Conservation (phyloP, 2,113 vertebrate genomes). For the Onychostoma macrolepis region DNA sequence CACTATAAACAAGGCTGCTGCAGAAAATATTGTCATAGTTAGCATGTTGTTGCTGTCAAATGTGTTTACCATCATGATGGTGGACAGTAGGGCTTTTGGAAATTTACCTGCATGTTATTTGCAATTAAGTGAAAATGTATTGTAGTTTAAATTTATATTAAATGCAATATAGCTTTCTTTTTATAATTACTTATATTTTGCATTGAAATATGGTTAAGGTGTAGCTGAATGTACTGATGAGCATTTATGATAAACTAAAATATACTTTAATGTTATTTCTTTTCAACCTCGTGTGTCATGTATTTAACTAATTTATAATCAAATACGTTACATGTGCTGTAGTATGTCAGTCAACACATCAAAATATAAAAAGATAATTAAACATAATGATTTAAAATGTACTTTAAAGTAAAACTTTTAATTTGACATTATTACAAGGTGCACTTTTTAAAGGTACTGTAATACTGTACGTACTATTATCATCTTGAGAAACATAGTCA, state of each 20-base stretch:
- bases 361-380: background rate
- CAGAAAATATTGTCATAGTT: background rate
- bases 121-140: background rate
- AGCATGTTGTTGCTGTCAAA: background rate
- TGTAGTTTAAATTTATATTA: background rate
- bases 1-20: background rate
- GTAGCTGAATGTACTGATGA: background rate
- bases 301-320: background rate
- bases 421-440: background rate
- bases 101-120: background rate
- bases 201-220: background rate
- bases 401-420: background rate
- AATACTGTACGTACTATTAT: background rate
- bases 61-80: background rate
- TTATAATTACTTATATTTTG: background rate
- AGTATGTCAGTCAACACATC: background rate
- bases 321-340: background rate
- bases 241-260: background rate
- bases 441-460: background rate
- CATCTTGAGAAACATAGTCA: background rate
- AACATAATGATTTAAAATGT: background rate
- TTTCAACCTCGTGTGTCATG: background rate
- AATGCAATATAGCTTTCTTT: background rate
- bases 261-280: background rate
- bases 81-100: background rate